A percentile compares a stretch with the other conserved stretches of the same genome.
phyloP scores from a whole-genome alignment of 2,113 vertebrate genomes.

The Oncorhynchus keta region DNA sequence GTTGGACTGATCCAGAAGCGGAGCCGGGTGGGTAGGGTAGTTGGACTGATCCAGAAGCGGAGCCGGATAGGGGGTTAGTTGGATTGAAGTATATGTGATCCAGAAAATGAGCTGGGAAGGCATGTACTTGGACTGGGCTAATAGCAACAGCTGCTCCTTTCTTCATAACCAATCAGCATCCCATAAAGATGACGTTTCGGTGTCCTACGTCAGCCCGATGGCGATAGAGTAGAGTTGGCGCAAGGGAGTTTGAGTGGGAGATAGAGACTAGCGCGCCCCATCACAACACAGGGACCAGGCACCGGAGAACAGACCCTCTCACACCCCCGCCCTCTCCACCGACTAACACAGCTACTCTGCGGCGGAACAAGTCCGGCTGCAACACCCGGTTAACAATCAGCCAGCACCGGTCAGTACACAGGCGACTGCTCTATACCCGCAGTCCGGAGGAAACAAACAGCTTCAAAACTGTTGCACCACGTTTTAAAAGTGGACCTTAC shows the following conservation, averaged over 20 bases:
- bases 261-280: slow-evolving; percentile 81
- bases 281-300: slow-evolving; percentile 76
- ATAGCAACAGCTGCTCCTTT: slow-evolving; percentile 78
- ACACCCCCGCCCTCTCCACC: slow-evolving; percentile 46
- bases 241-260: slow-evolving; percentile 86
- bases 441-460: slow-evolving; percentile 27
- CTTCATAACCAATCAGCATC: slow-evolving; percentile 76
- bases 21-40: no score
- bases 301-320: slow-evolving; percentile 68
- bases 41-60: no score
- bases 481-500: slow-evolving; percentile 92
- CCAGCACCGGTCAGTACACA: slow-evolving; percentile 33
- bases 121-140: slow-evolving; percentile 68
- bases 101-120: neutral
- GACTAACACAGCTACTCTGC: slow-evolving; percentile 43
- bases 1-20: no score
- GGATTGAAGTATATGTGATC: no score
- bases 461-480: slow-evolving; percentile 74
- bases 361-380: slow-evolving; percentile 50
- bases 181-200: slow-evolving; percentile 75
- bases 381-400: slow-evolving; percentile 59
- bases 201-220: slow-evolving; percentile 88
- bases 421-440: slow-evolving; percentile 32
- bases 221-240: slow-evolving; percentile 81
- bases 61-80: no score